Percentiles rank a stretch among this genome's conserved stretches.
Evolutionary conservation across 2,797 vertebrate species (phyloP).

Genomic region (Poecile montanus): DNA sequence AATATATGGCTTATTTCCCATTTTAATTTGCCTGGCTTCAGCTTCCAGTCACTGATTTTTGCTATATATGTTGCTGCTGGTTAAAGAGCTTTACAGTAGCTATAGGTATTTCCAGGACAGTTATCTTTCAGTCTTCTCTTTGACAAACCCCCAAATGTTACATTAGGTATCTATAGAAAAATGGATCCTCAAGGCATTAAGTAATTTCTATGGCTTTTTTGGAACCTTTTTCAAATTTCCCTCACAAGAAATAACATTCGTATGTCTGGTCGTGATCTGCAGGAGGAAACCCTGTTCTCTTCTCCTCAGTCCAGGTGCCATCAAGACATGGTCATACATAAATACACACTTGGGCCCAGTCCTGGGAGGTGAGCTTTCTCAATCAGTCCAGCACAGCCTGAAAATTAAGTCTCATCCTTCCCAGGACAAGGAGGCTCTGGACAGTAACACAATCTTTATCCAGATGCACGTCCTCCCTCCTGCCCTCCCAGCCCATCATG

Average conservation of each 20-base stretch:
- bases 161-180: neutral
- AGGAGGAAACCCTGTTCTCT: neutral
- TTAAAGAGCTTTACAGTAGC: neutral
- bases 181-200: neutral
- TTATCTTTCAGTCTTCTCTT: neutral
- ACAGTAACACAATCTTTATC: neutral
- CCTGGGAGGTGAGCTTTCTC: neutral
- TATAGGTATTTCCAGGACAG: neutral
- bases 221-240: neutral
- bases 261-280: neutral
- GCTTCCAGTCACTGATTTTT: slow-evolving; percentile 16
- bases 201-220: neutral
- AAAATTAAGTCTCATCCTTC: neutral
- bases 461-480: neutral
- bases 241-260: neutral
- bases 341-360: neutral
- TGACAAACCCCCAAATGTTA: neutral
- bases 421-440: neutral
- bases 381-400: neutral
- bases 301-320: neutral
- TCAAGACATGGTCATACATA: neutral
- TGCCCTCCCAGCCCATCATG: neutral
- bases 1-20: slow-evolving; percentile 42
- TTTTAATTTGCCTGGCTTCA: slow-evolving; percentile 51
- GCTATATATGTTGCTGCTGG: neutral